phyloP scores from a whole-genome alignment of 2,888 invertebrate genomes.

The Zele albiditarsus region DNA sequence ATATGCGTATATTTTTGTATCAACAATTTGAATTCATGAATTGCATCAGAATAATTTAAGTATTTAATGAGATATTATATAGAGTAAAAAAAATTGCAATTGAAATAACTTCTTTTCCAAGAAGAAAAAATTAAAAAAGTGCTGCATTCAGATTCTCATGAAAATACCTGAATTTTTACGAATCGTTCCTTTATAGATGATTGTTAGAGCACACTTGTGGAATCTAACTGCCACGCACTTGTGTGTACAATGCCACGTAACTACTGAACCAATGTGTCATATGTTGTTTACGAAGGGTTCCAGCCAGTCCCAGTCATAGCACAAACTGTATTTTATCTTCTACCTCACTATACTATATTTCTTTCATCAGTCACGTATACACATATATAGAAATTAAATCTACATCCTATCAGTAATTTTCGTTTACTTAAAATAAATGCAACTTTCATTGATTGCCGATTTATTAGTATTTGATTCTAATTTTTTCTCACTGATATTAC shows the following conservation, averaged over 20 bases:
- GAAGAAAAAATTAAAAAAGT: neutral
- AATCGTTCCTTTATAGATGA: neutral
- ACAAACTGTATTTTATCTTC: conserved; percentile 11
- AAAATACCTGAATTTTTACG: neutral
- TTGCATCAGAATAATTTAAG: neutral
- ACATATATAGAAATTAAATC: neutral
- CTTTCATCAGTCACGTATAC: neutral
- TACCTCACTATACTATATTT: conserved; percentile 14
- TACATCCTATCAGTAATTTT: neutral
- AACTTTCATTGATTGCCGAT: neutral
- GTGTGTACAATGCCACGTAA: conserved; percentile 21
- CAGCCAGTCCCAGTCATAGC: neutral
- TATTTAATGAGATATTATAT: neutral
- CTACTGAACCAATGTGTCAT: neutral
- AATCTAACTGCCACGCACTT: conserved; percentile 32
- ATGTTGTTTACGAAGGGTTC: conserved; percentile 9
- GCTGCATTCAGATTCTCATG: neutral
- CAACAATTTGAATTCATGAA: neutral
- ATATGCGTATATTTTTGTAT: neutral
- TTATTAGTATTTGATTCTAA: neutral
- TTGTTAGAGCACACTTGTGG: neutral
- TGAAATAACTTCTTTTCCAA: neutral
- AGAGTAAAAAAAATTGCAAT: neutral
- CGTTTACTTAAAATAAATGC: neutral
- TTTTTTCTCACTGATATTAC: neutral